A percentile compares a stretch with the other conserved stretches of the same genome.
phyloP scores from a whole-genome alignment of 2,113 vertebrate species.

The Melospiza melodia region DNA sequence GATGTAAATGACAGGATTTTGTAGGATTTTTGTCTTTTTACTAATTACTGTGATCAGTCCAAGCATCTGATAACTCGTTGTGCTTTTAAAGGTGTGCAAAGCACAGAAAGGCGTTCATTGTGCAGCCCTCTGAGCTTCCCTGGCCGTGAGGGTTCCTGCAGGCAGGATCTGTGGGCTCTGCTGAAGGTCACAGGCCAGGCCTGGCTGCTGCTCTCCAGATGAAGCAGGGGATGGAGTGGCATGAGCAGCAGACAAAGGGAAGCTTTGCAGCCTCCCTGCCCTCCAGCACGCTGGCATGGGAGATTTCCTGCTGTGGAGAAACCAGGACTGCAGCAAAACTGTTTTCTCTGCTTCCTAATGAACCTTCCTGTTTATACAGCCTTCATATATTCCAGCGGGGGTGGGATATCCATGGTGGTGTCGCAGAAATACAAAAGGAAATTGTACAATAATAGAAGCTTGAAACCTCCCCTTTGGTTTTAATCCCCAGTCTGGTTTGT shows the following conservation, averaged over 20 bases:
- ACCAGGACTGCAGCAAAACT: not conserved
- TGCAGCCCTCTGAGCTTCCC: not conserved
- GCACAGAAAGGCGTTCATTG: not conserved
- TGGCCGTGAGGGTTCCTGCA: not conserved
- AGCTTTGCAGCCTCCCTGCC: not conserved
- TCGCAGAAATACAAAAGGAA: not conserved
- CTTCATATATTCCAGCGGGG: not conserved
- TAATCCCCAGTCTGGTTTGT: not conserved
- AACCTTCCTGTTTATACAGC: conserved; percentile 43
- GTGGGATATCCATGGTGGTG: not conserved
- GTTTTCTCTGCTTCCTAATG: conserved; percentile 44
- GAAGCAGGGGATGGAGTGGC: not conserved
- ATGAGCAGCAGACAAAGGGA: not conserved
- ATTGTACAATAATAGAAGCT: not conserved
- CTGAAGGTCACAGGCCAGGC: not conserved
- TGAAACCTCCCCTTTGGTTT: not conserved
- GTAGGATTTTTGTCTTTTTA: not conserved
- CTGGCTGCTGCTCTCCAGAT: not conserved
- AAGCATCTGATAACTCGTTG: not conserved
- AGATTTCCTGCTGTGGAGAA: conserved; percentile 39
- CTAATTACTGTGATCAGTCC: not conserved
- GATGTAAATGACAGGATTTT: not conserved
- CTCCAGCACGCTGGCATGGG: not conserved
- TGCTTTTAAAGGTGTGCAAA: not conserved
- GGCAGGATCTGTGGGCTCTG: not conserved